Conservation (phyloP, 2,113 vertebrate species). For the Odocoileus hemionus region DNA sequence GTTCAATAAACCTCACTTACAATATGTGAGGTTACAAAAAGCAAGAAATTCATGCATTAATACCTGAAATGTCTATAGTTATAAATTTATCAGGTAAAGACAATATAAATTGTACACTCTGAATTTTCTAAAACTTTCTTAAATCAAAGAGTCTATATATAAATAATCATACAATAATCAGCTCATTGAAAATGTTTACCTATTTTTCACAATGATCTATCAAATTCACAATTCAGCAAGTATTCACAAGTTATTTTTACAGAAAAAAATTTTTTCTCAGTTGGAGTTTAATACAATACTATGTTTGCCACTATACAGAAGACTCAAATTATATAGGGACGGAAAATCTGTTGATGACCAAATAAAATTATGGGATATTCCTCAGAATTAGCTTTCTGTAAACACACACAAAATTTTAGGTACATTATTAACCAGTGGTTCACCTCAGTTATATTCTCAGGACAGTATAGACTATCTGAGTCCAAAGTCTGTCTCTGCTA, state of each 20-base stretch:
- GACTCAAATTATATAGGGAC: background rate
- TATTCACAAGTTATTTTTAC: background rate
- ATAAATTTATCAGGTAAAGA: background rate
- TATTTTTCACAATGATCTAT: constrained; percentile 11
- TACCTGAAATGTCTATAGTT: background rate
- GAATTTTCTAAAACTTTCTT: background rate
- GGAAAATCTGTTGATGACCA: background rate
- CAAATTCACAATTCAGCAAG: background rate
- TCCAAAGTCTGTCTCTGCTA: background rate
- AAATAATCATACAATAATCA: background rate
- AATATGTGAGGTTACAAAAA: background rate
- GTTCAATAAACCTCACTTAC: background rate
- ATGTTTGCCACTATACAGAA: background rate
- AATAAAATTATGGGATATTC: constrained; percentile 8
- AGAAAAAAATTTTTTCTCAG: background rate
- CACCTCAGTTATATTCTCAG: background rate
- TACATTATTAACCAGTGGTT: background rate
- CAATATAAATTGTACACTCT: background rate
- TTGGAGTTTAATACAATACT: background rate
- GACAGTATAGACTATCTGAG: background rate
- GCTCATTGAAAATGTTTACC: background rate
- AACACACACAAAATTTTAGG: background rate
- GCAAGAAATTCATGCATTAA: background rate
- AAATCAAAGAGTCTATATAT: background rate
- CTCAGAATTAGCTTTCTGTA: constrained; percentile 5